A percentile compares a stretch with the other conserved stretches of the same genome.
Conservation (phyloP, 2,888 invertebrate species). For the Thera obeliscata region DNA sequence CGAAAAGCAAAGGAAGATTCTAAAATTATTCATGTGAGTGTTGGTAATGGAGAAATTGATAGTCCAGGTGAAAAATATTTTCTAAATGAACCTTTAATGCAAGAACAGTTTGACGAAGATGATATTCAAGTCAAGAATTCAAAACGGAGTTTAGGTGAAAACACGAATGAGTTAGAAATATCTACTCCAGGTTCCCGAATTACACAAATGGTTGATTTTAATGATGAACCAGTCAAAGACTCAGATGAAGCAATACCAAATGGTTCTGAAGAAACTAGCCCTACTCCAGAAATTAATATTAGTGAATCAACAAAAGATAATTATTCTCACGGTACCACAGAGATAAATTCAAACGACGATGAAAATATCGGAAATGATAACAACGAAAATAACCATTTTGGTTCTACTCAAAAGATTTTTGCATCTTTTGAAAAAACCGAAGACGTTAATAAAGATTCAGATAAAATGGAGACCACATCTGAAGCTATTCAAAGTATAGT, state of each 20-base stretch:
- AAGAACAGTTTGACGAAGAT: slow-evolving; percentile 20
- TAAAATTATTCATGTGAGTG: slow-evolving; percentile 19
- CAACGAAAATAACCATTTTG: background rate
- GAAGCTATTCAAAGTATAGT: slow-evolving; percentile 3
- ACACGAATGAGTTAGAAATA: slow-evolving; percentile 18
- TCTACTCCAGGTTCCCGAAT: background rate
- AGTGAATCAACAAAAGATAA: background rate
- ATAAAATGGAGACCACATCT: background rate
- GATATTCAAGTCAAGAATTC: slow-evolving; percentile 42
- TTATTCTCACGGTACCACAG: background rate
- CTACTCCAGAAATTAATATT: background rate
- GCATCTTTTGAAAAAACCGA: slow-evolving; percentile 1
- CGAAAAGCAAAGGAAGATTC: slow-evolving; percentile 11
- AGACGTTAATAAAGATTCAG: background rate
- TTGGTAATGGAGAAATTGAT: slow-evolving; percentile 5
- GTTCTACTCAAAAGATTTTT: slow-evolving; percentile 2
- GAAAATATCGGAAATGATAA: background rate
- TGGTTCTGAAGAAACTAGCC: background rate
- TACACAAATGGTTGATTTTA: slow-evolving; percentile 9
- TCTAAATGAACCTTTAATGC: slow-evolving; percentile 2
- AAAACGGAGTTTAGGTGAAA: background rate
- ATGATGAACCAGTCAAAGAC: background rate
- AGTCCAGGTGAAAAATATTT: background rate
- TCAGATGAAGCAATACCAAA: background rate
- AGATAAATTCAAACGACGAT: background rate